Percentiles rank a stretch among this genome's conserved stretches.
phyloP scores from a whole-genome alignment of 2,113 vertebrate genomes.

The Cottus gobio region DNA sequence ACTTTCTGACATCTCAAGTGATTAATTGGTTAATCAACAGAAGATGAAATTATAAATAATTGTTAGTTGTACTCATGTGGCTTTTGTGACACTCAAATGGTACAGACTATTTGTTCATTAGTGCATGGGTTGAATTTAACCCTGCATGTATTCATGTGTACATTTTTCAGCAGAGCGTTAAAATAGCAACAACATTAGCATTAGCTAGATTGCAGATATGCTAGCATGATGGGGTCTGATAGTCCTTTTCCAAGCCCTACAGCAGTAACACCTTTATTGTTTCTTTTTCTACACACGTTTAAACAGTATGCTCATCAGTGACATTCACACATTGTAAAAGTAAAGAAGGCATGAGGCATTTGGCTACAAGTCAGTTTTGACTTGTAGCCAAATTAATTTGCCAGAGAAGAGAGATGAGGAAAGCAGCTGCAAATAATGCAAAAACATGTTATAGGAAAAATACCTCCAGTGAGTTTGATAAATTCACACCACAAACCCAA shows the following conservation, averaged over 20 bases:
- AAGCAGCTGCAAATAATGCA: conserved; percentile 21
- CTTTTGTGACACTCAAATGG: background rate
- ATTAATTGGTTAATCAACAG: background rate
- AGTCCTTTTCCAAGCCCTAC: background rate
- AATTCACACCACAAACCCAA: conserved; percentile 40
- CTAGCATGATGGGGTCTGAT: background rate
- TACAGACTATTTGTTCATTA: background rate
- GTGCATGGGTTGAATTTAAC: background rate
- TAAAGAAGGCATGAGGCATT: background rate
- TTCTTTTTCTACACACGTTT: background rate
- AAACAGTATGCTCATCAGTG: background rate
- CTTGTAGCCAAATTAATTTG: conserved; percentile 10
- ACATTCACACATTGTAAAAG: background rate
- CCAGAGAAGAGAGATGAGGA: conserved; percentile 24
- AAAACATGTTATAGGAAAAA: conserved; percentile 38
- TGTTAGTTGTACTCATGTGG: background rate
- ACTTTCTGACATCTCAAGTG: background rate
- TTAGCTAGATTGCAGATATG: background rate
- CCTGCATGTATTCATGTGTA: background rate
- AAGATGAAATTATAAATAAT: background rate
- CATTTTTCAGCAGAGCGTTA: background rate
- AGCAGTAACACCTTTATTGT: background rate
- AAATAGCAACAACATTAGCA: background rate
- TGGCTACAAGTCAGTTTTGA: conserved; percentile 24
- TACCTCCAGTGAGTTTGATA: conserved; percentile 33